These are phyloP conservation scores for Lordiphosa clarofinis DNA, from an alignment of 1,140 invertebrate species.

Conservation along the genomic window DNA sequence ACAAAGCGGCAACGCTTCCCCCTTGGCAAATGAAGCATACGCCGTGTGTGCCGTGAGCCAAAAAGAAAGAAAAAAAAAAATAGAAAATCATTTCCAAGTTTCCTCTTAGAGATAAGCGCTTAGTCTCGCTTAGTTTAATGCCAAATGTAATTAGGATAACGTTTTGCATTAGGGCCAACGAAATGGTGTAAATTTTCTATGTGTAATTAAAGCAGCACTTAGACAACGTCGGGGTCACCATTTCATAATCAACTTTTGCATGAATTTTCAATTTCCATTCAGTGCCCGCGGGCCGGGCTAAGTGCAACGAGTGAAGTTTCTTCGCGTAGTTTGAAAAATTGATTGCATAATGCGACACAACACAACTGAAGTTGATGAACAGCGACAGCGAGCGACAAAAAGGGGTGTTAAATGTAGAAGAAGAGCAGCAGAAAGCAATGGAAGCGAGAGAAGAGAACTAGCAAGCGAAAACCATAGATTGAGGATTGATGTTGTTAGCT, in stretches of 20 bases:
- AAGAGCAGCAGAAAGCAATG: neutral
- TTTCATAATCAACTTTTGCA: constrained; percentile 40
- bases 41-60: constrained; percentile 20
- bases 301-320: no score
- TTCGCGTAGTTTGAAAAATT: constrained; percentile 45
- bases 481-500: no score
- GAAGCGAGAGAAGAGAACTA: neutral
- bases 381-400: constrained; percentile 21
- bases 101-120: constrained; percentile 1
- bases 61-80: no score
- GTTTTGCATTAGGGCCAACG: neutral
- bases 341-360: constrained; percentile 58
- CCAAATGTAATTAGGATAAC: constrained; percentile 12
- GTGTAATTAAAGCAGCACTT: constrained; percentile 43
- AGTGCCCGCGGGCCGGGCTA: constrained; percentile 1
- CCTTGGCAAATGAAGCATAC: constrained; percentile 40
- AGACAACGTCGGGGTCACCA: constrained; percentile 11
- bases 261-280: constrained; percentile 1
- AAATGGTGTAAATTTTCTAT: constrained; percentile 9
- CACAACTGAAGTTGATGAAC: constrained; percentile 57
- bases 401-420: neutral
- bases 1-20: constrained; percentile 8
- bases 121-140: constrained; percentile 3
- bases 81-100: constrained; percentile 4
- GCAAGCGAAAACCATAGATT: constrained; percentile 1